phyloP scores from a whole-genome alignment of 2,797 vertebrate genomes.

The Silurus aristotelis region DNA sequence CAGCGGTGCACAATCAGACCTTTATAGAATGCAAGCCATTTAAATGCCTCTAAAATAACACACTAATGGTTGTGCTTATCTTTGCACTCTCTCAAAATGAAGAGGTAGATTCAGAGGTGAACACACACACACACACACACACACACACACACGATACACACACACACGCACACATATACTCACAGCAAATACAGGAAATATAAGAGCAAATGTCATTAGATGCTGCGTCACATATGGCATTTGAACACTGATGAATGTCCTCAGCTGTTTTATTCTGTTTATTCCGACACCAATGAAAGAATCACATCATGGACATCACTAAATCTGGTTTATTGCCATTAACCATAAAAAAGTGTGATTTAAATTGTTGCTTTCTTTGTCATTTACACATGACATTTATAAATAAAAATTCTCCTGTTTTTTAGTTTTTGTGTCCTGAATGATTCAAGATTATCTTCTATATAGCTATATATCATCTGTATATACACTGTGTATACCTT shows the following conservation, averaged over 20 bases:
- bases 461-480: too few species aligned
- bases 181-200: slow-evolving; percentile 30
- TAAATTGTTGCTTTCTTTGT: background rate
- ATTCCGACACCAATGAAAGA: slow-evolving; percentile 21
- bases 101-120: slow-evolving; percentile 25
- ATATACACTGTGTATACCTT: too few species aligned
- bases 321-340: background rate
- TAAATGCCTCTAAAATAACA: slow-evolving; percentile 58
- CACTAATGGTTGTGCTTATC: slow-evolving; percentile 57
- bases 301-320: slow-evolving; percentile 23
- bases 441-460: too few species aligned
- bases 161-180: too few species aligned
- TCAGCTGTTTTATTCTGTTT: slow-evolving; percentile 13
- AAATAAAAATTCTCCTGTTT: background rate
- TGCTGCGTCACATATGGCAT: slow-evolving; percentile 22
- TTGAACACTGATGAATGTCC: slow-evolving; percentile 16
- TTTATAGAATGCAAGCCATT: slow-evolving; percentile 50
- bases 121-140: slow-evolving; percentile 38
- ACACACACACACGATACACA: background rate
- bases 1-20: slow-evolving; percentile 49
- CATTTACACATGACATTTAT: background rate
- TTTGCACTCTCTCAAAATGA: slow-evolving; percentile 26
- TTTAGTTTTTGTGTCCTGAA: too few species aligned
- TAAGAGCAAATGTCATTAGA: slow-evolving; percentile 31
- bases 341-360: background rate